phyloP scores from a whole-genome alignment of 2,797 vertebrate species.

The Gallinago stenura region DNA sequence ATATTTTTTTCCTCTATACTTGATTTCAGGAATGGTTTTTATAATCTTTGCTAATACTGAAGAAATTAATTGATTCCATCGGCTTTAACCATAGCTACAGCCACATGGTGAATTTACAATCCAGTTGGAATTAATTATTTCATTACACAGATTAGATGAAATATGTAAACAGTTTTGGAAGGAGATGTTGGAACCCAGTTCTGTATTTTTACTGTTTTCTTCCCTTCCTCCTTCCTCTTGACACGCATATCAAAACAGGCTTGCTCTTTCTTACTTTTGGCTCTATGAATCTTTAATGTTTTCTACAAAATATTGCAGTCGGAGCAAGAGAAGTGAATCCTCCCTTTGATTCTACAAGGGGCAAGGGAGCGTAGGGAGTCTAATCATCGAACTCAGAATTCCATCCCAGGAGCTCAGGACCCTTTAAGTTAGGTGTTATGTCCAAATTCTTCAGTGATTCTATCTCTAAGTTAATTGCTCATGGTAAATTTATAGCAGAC shows the following conservation, averaged over 20 bases:
- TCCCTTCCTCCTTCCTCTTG: neutral
- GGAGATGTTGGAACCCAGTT: neutral
- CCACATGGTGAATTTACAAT: neutral
- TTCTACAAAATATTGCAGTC: neutral
- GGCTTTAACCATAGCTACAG: neutral
- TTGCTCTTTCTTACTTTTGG: neutral
- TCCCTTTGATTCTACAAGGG: neutral
- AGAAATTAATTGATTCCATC: neutral
- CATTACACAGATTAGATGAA: neutral
- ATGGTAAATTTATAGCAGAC: neutral
- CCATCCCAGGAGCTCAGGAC: neutral
- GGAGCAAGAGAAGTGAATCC: neutral
- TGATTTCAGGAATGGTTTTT: neutral
- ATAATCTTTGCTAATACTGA: neutral
- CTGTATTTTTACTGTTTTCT: neutral
- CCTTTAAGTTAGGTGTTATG: neutral
- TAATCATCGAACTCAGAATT: neutral
- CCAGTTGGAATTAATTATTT: neutral
- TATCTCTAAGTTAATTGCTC: neutral
- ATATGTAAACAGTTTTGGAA: neutral
- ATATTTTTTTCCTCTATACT: neutral
- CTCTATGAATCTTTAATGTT: neutral
- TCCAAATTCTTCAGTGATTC: neutral
- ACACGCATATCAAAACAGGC: rapidly evolving
- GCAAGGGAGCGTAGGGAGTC: neutral